These are phyloP conservation scores for Acrocephalus scirpaceus DNA, from an alignment of 2,797 vertebrate species.

Conservation along the genomic window DNA sequence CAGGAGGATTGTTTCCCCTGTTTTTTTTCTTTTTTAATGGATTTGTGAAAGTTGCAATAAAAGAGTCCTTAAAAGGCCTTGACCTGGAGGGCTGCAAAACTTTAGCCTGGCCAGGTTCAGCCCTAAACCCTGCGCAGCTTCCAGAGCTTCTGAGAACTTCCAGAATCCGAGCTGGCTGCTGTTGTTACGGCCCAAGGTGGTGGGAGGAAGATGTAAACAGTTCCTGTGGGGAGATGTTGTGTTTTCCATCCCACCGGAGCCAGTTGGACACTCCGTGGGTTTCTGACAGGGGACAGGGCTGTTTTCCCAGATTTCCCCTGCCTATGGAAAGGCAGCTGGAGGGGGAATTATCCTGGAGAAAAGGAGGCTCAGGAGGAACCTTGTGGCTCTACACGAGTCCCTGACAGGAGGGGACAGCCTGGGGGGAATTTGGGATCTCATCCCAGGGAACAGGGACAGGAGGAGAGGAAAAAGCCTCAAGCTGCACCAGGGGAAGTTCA, in stretches of 20 bases:
- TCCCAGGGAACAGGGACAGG: background rate
- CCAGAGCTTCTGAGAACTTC: slow-evolving; percentile 51
- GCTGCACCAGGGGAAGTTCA: fast-evolving
- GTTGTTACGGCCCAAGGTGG: background rate
- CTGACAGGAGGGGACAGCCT: background rate
- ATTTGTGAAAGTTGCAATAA: slow-evolving; percentile 40
- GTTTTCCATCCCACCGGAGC: background rate
- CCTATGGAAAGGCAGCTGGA: background rate
- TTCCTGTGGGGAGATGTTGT: background rate
- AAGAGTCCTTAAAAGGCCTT: slow-evolving; percentile 46
- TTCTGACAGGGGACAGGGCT: background rate
- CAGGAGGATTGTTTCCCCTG: background rate
- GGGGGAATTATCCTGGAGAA: background rate
- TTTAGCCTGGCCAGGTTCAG: background rate
- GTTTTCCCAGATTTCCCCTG: background rate
- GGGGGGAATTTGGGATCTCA: fast-evolving
- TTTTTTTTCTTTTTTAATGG: background rate
- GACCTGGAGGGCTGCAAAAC: background rate
- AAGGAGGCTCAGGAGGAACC: background rate
- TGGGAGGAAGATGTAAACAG: slow-evolving; percentile 17
- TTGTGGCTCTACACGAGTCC: background rate
- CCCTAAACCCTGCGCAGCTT: background rate
- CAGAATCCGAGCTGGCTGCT: background rate
- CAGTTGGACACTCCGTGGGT: background rate
- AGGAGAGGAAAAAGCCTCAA: fast-evolving